These are phyloP conservation scores for Lynx canadensis DNA, from an alignment of 2,113 vertebrate genomes.

Conservation along the genomic window DNA sequence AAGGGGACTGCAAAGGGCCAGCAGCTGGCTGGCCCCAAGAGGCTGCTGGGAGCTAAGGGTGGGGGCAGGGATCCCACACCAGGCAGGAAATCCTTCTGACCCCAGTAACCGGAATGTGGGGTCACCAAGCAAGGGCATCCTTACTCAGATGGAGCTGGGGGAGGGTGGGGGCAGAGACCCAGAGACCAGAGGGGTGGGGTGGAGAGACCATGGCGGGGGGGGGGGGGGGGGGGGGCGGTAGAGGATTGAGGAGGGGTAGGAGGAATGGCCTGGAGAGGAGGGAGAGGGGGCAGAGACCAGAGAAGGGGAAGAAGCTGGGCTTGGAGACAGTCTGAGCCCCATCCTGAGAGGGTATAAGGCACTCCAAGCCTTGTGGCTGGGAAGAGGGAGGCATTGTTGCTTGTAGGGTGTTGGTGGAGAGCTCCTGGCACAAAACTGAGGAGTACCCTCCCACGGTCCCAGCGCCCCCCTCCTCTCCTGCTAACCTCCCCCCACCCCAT, in stretches of 20 bases:
- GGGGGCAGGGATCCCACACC: conserved; percentile 50
- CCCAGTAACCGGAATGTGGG: conserved; percentile 53
- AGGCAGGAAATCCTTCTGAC: conserved; percentile 68
- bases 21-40: not conserved
- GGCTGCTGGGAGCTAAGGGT: not conserved
- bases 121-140: conserved; percentile 13
- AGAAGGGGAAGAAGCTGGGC: not conserved
- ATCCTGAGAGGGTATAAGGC: not conserved
- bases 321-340: not conserved
- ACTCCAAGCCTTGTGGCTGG: not conserved
- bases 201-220: not conserved
- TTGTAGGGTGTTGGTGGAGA: not conserved
- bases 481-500: not conserved
- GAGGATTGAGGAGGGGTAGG: not conserved
- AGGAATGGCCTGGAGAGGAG: not conserved
- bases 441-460: not conserved
- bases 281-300: not conserved
- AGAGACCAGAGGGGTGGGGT: not conserved
- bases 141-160: not conserved
- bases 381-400: not conserved
- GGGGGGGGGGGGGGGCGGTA: too few relatives aligned
- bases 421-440: not conserved
- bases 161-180: not conserved
- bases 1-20: not conserved
- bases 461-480: not conserved